Evolutionary conservation across 2,888 invertebrate genomes (phyloP), one percentile per base, ranked within the genome.

Genomic region (Melanophora roralis): DNA sequence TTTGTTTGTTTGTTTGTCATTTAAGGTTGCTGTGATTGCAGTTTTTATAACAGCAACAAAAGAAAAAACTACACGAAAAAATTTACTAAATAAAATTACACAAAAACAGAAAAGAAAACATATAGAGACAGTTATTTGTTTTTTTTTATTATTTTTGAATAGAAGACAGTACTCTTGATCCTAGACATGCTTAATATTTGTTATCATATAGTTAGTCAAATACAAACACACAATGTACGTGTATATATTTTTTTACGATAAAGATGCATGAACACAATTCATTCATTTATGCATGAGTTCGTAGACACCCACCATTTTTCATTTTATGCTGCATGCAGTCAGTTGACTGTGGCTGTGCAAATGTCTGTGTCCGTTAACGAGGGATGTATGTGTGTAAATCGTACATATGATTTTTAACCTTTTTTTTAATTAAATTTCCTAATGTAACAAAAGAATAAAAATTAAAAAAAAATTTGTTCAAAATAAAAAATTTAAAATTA

Each of bases 251-350:
- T 47, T 67, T 49, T 38, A 47, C 47, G 55, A 72, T 67, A 80
- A 80, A 72, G 67, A 68, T 77, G 64, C 77, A 72, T 76, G 71
- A 55, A 73, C 47, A 80, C 72, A 77, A 80, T 77, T 77, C 72
- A 80, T 80, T 80, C 72, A 77, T 73, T 77, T 80, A 64, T 68
- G 62, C 72, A 77, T 77, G 76, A 80, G 45, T 77, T 68, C 43
- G 72, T 68, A 73, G 64, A 72, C 80, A 80, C 77, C 77, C 72
- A 80, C 80, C 38, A 73, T 64, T 77, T 76, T 77, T 73, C 32
- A 62, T 47, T 73, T 77, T 69, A 21, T 71, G 16, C 68, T 34
- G 40, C 36, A 62, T 62, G 64, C 45, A 68, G 68, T 64, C 62
- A 57, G 32, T 19, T 38, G 21, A 45, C 12, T 53, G 38, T 53